Conservation (phyloP, 2,797 vertebrate species). For the Poecile montanus region DNA sequence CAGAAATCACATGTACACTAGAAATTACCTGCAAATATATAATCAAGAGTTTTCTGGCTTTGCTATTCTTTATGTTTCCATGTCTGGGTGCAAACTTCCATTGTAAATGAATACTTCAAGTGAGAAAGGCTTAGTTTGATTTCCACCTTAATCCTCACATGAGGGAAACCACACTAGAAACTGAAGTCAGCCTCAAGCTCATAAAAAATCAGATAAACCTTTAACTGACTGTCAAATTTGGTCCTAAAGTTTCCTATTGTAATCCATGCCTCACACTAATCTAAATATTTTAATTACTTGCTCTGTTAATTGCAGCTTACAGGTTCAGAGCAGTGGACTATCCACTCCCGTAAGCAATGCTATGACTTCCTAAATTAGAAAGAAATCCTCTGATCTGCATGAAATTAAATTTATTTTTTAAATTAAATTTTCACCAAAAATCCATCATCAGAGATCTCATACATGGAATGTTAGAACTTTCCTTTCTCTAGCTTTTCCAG, state of each 20-base stretch:
- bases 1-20: not conserved
- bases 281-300: constrained; percentile 44
- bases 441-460: not conserved
- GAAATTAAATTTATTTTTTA: not conserved
- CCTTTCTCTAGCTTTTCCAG: not conserved
- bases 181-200: not conserved
- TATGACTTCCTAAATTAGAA: not conserved
- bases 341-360: not conserved
- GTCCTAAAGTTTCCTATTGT: not conserved
- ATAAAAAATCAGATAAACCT: not conserved
- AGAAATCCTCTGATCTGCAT: not conserved
- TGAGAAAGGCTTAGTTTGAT: not conserved
- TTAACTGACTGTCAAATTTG: not conserved
- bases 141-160: not conserved
- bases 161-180: not conserved
- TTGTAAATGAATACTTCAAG: not conserved
- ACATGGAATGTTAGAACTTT: not conserved
- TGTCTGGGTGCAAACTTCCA: not conserved
- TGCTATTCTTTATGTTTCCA: not conserved
- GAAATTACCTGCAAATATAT: not conserved
- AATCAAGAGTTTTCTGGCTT: not conserved
- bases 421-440: constrained; percentile 9
- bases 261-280: not conserved
- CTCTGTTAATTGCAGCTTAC: constrained; percentile 5
- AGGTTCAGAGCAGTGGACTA: constrained; percentile 14